These are phyloP conservation scores for Acrossocheilus wenchowensis DNA, from an alignment of 2,797 vertebrate species.

Conservation along the genomic window DNA sequence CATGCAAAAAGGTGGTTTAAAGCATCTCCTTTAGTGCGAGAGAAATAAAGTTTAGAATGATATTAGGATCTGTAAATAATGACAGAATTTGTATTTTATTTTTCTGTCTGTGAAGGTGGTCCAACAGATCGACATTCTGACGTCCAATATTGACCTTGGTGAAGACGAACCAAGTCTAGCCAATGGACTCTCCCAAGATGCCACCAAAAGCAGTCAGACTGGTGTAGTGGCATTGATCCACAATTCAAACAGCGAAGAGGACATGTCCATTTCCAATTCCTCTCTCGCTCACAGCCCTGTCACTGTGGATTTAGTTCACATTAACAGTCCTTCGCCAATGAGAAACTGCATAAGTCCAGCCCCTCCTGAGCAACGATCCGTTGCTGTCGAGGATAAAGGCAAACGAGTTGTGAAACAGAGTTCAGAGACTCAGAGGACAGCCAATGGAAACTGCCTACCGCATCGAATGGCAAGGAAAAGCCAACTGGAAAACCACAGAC, in stretches of 20 bases:
- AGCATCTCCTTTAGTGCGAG: neutral
- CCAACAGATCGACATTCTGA: slow-evolving; percentile 83
- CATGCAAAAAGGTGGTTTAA: neutral
- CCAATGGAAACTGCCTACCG: slow-evolving; percentile 72
- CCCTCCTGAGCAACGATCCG: slow-evolving; percentile 70
- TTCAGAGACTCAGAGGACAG: slow-evolving; percentile 34
- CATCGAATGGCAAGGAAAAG: slow-evolving; percentile 59
- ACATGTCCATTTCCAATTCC: slow-evolving; percentile 50
- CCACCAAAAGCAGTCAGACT: slow-evolving; percentile 59
- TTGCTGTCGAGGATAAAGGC: slow-evolving; percentile 71
- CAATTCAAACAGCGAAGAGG: slow-evolving; percentile 55
- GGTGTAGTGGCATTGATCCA: slow-evolving; percentile 62
- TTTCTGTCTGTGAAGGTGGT: slow-evolving; percentile 79
- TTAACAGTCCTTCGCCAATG: slow-evolving; percentile 2
- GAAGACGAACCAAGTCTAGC: slow-evolving; percentile 60
- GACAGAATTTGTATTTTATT: neutral
- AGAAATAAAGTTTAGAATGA: neutral
- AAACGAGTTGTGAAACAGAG: slow-evolving; percentile 30
- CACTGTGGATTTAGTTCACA: slow-evolving; percentile 50
- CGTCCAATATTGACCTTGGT: slow-evolving; percentile 77
- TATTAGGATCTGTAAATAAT: neutral
- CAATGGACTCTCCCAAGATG: slow-evolving; percentile 56
- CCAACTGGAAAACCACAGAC: slow-evolving; percentile 24
- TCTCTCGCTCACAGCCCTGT: slow-evolving; percentile 59
- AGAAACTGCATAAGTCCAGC: slow-evolving; percentile 66